These are phyloP conservation scores for Halocaridina rubra DNA, from an alignment of 2,888 invertebrate genomes.

Conservation along the genomic window DNA sequence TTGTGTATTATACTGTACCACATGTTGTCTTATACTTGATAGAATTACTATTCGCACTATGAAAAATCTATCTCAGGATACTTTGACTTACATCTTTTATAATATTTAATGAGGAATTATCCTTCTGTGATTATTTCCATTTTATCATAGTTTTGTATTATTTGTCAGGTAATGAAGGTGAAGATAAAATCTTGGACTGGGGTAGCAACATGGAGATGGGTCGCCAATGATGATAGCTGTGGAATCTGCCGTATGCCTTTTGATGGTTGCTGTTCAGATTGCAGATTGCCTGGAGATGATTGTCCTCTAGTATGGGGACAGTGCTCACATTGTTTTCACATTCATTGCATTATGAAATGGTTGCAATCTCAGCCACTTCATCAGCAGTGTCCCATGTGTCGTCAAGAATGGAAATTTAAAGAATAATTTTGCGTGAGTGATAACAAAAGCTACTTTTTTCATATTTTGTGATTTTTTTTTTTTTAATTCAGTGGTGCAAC, in stretches of 20 bases:
- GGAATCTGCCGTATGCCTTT: conserved; percentile 99
- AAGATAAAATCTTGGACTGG: conserved; percentile 83
- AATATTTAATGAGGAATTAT: too few relatives aligned
- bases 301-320: conserved; percentile 98
- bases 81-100: too few relatives aligned
- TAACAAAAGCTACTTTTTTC: too few relatives aligned
- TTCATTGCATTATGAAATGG: conserved; percentile 99
- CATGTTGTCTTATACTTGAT: too few relatives aligned
- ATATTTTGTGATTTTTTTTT: too few relatives aligned
- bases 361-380: conserved; percentile 79
- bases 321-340: conserved; percentile 99
- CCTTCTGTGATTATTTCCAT: too few relatives aligned
- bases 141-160: too few relatives aligned
- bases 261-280: conserved; percentile 98
- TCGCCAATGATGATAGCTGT: conserved; percentile 98
- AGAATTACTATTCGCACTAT: too few relatives aligned
- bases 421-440: conserved; percentile 71
- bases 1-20: too few relatives aligned
- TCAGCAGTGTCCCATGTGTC: conserved; percentile 84
- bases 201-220: conserved; percentile 98
- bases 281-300: conserved; percentile 96
- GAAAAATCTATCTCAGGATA: too few relatives aligned
- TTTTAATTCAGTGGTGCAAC: too few relatives aligned
- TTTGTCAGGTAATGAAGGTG: conserved; percentile 62
- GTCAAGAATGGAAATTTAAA: conserved; percentile 99